Conservation (phyloP, 2,797 vertebrate species). For the Channa striata region DNA sequence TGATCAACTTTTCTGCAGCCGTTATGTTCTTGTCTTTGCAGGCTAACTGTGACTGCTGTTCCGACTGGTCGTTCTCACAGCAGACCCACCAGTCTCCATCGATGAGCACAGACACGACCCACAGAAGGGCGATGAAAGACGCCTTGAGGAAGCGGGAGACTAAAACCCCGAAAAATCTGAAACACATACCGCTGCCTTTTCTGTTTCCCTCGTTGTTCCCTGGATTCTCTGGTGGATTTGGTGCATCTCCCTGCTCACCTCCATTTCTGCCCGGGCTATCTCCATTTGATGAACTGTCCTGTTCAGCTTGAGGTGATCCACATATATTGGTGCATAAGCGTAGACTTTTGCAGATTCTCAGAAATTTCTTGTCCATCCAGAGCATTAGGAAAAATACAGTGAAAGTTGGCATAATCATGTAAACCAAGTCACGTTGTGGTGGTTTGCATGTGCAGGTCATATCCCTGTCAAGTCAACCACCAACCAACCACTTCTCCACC, state of each 20-base stretch:
- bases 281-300: no score
- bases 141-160: neutral
- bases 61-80: accelerated
- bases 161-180: no score
- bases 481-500: no score
- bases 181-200: no score
- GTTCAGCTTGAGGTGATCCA: no score
- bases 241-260: no score
- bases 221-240: no score
- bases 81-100: constrained; percentile 27
- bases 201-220: no score
- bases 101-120: neutral
- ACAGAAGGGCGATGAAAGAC: neutral
- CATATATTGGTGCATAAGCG: neutral
- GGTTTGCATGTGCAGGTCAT: no score
- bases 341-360: neutral
- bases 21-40: neutral
- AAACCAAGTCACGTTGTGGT: accelerated
- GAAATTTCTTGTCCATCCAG: neutral
- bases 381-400: neutral
- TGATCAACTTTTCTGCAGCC: neutral
- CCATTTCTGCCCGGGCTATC: no score
- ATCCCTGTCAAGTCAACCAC: no score
- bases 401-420: neutral
- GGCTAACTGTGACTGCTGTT: neutral